These are phyloP conservation scores for Ginglymostoma cirratum DNA, from an alignment of 2,113 vertebrate species.

Conservation along the genomic window DNA sequence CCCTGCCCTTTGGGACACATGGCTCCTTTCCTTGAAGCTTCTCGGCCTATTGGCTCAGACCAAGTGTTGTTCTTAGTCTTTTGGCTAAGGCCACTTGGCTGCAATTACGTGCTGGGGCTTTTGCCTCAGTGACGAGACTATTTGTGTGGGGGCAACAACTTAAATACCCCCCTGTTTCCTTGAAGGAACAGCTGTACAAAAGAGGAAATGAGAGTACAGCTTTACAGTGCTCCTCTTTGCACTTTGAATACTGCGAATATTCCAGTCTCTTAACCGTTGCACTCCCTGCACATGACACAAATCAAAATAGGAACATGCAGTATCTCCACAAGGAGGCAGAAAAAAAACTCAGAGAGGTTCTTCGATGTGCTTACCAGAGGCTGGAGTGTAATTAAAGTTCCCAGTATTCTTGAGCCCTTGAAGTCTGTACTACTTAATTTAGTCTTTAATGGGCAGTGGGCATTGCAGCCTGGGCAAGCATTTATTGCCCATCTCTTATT, in stretches of 20 bases:
- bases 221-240: neutral
- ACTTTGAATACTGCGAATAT: neutral
- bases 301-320: neutral
- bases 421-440: neutral
- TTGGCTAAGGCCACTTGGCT: no score
- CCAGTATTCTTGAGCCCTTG: neutral
- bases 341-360: neutral
- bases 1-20: neutral
- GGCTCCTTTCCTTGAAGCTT: neutral
- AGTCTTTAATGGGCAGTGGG: no score
- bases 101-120: no score
- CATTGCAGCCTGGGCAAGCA: no score
- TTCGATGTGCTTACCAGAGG: neutral
- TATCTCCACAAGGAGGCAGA: neutral
- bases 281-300: neutral
- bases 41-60: no score
- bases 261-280: neutral
- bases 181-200: neutral
- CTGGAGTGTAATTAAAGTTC: neutral
- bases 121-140: no score
- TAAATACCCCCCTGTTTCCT: no score
- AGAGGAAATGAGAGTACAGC: neutral
- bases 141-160: no score
- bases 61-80: no score
- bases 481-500: no score